phyloP scores from a whole-genome alignment of 2,888 invertebrate species.

The Tuberolachnus salignus region DNA sequence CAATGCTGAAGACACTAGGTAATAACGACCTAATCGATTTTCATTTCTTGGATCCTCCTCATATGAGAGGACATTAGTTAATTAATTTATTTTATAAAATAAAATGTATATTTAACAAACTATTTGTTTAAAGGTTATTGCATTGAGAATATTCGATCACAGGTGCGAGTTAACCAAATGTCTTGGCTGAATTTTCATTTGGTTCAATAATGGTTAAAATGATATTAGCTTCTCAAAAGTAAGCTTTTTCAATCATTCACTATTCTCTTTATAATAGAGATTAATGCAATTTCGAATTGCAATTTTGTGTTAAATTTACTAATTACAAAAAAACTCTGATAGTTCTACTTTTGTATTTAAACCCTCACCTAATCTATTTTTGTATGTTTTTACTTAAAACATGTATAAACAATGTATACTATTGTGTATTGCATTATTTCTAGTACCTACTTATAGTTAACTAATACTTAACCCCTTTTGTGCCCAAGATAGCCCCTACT shows the following conservation, averaged over 20 bases:
- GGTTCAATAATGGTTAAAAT: slow-evolving; percentile 99
- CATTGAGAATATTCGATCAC: slow-evolving; percentile 95
- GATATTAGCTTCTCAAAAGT: slow-evolving; percentile 95
- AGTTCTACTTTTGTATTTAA: no score
- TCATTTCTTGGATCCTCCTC: slow-evolving; percentile 97
- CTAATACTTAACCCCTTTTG: no score
- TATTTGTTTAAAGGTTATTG: slow-evolving; percentile 68
- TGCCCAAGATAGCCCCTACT: no score
- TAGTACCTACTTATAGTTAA: no score
- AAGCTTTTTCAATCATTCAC: slow-evolving; percentile 56
- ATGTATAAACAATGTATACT: no score
- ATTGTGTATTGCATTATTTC: no score
- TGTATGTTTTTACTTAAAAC: no score
- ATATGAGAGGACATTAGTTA: slow-evolving; percentile 81
- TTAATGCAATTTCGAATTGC: no score
- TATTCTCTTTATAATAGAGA: no score
- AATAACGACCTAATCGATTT: slow-evolving; percentile 98
- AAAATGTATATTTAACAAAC: not conserved
- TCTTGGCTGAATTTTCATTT: slow-evolving; percentile 98
- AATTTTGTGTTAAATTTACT: no score
- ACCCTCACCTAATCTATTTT: no score
- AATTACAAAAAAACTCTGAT: no score
- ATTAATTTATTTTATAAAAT: slow-evolving; percentile 29
- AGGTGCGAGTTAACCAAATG: slow-evolving; percentile 96
- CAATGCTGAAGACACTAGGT: slow-evolving; percentile 94